Base-by-base conservation (phyloP, 2,888 invertebrate genomes). In the Cephus pygmeus region DNA sequence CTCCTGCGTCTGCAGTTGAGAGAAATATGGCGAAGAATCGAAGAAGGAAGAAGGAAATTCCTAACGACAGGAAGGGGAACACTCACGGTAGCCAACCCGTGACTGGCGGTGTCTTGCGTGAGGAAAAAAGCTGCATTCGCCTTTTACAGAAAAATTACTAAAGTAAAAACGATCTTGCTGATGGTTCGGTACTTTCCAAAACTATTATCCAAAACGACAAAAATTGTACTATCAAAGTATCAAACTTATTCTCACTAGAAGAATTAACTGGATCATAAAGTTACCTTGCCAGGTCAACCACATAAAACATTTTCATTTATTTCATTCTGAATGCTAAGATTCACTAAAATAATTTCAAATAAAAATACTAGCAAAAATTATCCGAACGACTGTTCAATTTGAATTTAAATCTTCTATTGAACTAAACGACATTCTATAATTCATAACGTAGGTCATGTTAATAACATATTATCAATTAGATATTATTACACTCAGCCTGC, bases 31-130 rank as follows among this genome's bases (percentile, higher is more conserved):
- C 33, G 12, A 30, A 23, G 36, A 74, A 74, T 31, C 74, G 36
- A 33, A 34, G 23, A 35, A 73, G 35, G 35, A 73, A 35, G 35
- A 35, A 34, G 74, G 35, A 33, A 34, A 9, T n/a, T n/a, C 30
- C 34, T 30, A 76, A 31, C 56, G 56, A 77, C 73, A 74, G 75
- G 74, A 75, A 35, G 56, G 34, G 56, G 15, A 34, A 12, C 34
- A 75, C 34, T 30, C 36, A 56, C 33, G 73, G 77, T 9, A 23
- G 30, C 30, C 0, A 73, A 35, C 77, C 77, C 81, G 83, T 82
- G 83, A 82, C 83, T 83, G 83, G 81, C 76, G 75, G 83, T 81
- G 82, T 81, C 82, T 83, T 79, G 83, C 83, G 83, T 83, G 83
- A 77, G 76, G 56, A 82, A 82, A 69, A 76, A 73, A 79, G 40